Percentiles rank a stretch among this genome's conserved stretches.
These are phyloP conservation scores for Connochaetes taurinus DNA, from an alignment of 2,113 vertebrate genomes.

Conservation along the genomic window DNA sequence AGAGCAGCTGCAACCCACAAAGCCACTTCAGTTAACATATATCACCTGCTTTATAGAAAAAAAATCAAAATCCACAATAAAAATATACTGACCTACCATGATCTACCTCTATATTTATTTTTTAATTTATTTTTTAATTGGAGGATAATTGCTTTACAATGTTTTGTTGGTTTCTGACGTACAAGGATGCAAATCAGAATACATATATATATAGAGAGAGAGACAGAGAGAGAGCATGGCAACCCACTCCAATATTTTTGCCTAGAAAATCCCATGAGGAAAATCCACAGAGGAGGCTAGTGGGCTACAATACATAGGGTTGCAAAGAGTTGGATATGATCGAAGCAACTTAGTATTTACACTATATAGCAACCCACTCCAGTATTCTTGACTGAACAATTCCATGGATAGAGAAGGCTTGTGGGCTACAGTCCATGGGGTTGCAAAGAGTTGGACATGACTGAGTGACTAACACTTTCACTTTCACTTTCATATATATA, in stretches of 20 bases:
- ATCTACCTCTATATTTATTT: background rate
- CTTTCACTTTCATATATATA: background rate
- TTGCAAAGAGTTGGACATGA: background rate
- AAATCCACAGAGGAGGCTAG: background rate
- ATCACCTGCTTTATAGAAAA: background rate
- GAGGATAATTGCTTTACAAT: background rate
- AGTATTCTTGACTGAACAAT: background rate
- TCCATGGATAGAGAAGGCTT: background rate
- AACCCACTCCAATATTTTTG: background rate
- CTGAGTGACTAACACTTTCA: background rate
- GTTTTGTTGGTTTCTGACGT: background rate
- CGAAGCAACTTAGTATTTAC: background rate
- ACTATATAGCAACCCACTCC: background rate
- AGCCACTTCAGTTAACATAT: background rate
- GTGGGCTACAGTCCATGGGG: background rate
- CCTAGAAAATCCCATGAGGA: background rate
- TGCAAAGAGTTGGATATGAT: background rate
- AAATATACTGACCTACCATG: background rate
- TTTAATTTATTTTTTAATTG: background rate
- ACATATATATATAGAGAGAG: fast-evolving
- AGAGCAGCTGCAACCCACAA: background rate
- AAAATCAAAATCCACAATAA: background rate
- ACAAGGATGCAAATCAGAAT: background rate
- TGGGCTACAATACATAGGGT: background rate
- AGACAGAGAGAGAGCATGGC: background rate